These are phyloP conservation scores for Pseudococcus longispinus DNA, from an alignment of 2,888 invertebrate species.

Conservation along the genomic window DNA sequence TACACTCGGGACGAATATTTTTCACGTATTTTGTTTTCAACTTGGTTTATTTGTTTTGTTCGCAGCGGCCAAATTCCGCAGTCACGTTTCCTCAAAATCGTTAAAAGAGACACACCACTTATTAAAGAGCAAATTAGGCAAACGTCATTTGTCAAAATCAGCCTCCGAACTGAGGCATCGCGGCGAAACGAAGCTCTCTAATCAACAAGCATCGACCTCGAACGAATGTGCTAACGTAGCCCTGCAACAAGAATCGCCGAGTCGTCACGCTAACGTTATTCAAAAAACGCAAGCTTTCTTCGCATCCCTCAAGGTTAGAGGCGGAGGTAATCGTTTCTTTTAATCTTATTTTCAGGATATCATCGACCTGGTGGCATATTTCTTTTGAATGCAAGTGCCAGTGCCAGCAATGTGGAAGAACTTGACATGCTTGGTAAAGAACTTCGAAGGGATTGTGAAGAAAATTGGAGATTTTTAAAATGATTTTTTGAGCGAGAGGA, in stretches of 20 bases:
- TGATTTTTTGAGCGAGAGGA: no score
- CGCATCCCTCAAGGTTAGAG: slow-evolving; percentile 74
- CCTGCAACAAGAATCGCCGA: slow-evolving; percentile 64
- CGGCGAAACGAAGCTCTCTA: slow-evolving; percentile 64
- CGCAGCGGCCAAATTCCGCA: slow-evolving; percentile 53
- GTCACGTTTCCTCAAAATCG: slow-evolving; percentile 54
- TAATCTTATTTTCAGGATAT: slow-evolving; percentile 25
- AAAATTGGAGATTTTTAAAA: no score
- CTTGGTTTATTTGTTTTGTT: background rate
- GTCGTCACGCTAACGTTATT: slow-evolving; percentile 70
- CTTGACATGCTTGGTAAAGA: background rate
- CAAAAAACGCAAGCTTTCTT: slow-evolving; percentile 85
- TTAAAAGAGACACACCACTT: slow-evolving; percentile 56
- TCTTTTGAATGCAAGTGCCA: background rate
- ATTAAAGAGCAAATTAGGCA: slow-evolving; percentile 60
- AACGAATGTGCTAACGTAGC: slow-evolving; percentile 60
- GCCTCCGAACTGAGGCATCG: slow-evolving; percentile 80
- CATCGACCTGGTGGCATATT: background rate
- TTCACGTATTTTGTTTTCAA: background rate
- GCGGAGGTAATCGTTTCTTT: slow-evolving; percentile 54
- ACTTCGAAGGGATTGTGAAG: background rate
- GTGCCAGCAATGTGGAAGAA: background rate
- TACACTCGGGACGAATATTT: background rate
- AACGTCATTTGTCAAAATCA: slow-evolving; percentile 79
- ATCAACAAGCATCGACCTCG: slow-evolving; percentile 64